These are phyloP conservation scores for Busseola fusca DNA, from an alignment of 2,888 invertebrate genomes.

Conservation along the genomic window DNA sequence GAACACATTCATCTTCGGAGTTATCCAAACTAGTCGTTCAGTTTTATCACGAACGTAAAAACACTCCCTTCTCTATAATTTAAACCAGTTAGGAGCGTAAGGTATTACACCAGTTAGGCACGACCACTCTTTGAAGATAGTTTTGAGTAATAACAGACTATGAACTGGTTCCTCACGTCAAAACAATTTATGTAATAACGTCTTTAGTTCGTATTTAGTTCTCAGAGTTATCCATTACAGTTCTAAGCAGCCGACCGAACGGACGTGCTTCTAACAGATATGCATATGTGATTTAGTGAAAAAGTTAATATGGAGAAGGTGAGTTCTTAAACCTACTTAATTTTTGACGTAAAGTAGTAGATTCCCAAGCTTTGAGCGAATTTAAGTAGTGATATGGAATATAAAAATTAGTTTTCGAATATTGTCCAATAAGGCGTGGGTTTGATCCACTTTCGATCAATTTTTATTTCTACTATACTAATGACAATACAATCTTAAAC, in stretches of 20 bases:
- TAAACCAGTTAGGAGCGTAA: conserved; percentile 30
- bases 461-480: not conserved
- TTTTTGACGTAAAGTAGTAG: not conserved
- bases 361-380: not conserved
- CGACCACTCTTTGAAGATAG: conserved; percentile 27
- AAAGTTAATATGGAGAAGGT: conserved; percentile 59
- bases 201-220: conserved; percentile 56
- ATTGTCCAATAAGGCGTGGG: not conserved
- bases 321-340: conserved; percentile 33
- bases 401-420: not conserved
- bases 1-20: not conserved
- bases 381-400: not conserved
- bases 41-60: conserved; percentile 22
- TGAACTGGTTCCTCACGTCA: conserved; percentile 48
- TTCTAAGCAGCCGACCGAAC: conserved; percentile 53
- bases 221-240: conserved; percentile 62
- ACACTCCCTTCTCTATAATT: conserved; percentile 16
- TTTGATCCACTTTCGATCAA: not conserved
- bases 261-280: conserved; percentile 64
- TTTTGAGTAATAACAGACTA: conserved; percentile 46
- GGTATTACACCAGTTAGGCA: conserved; percentile 22
- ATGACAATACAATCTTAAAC: not conserved
- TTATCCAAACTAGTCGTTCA: conserved; percentile 28
- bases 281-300: conserved; percentile 48
- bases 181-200: conserved; percentile 61